Conservation (phyloP, 2,888 invertebrate genomes). For the Pomacea canaliculata region DNA sequence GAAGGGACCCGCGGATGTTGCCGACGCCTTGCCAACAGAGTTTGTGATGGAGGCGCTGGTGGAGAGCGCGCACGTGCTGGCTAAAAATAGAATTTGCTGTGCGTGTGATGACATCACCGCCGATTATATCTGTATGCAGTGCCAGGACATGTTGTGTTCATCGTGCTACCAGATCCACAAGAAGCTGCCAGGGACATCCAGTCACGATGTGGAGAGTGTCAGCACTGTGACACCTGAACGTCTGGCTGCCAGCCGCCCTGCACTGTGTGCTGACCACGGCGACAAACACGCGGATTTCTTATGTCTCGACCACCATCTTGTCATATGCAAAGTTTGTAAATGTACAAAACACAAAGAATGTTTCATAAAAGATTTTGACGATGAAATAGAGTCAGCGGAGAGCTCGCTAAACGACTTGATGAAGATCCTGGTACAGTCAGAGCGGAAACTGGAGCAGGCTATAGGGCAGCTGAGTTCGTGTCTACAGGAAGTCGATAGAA, state of each 20-base stretch:
- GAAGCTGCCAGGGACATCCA: not conserved
- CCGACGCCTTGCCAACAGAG: not conserved
- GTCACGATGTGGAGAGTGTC: not conserved
- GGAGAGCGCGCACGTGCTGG: not conserved
- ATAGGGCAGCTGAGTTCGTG: too few species aligned
- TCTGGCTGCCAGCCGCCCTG: not conserved
- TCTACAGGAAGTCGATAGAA: too few species aligned
- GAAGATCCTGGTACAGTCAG: too few species aligned
- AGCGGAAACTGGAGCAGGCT: too few species aligned
- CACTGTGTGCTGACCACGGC: not conserved
- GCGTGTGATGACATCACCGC: not conserved
- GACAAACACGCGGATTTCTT: not conserved
- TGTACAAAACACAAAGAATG: not conserved
- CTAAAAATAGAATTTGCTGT: not conserved
- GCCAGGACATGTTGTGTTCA: not conserved
- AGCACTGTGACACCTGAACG: not conserved
- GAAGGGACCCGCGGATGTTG: not conserved
- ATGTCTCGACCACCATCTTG: not conserved
- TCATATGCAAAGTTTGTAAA: not conserved
- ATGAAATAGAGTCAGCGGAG: too few species aligned
- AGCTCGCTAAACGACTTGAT: too few species aligned
- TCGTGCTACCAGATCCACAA: not conserved
- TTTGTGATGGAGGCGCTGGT: not conserved
- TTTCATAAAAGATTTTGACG: conserved; percentile 3
- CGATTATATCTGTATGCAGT: not conserved